phyloP scores from a whole-genome alignment of 2,888 invertebrate genomes.

The Nematopogon swammerdamellus region DNA sequence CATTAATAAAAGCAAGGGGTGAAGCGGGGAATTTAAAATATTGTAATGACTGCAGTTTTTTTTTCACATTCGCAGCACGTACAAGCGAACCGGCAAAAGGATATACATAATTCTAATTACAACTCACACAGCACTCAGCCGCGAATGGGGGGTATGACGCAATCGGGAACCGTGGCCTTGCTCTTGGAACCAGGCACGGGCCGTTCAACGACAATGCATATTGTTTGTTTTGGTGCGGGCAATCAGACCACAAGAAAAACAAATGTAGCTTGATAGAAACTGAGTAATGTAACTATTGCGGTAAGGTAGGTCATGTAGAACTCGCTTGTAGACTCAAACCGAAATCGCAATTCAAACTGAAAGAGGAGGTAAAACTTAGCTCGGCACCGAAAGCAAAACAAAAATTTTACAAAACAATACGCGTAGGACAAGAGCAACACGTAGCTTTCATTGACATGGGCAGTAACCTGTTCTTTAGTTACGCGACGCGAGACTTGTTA shows the following conservation, averaged over 20 bases:
- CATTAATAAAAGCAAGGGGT: constrained; percentile 12
- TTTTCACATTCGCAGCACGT: background rate
- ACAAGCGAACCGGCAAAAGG: background rate
- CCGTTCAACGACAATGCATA: too few relatives aligned
- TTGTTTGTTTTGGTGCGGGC: background rate
- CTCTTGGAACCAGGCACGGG: too few relatives aligned
- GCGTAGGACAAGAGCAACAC: too few relatives aligned
- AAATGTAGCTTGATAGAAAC: background rate
- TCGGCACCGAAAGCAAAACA: background rate
- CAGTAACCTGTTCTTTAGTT: background rate
- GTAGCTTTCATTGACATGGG: too few relatives aligned
- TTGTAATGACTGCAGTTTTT: constrained; percentile 10
- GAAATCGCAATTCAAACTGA: background rate
- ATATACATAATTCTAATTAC: background rate
- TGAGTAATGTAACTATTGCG: background rate
- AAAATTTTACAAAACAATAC: too few relatives aligned
- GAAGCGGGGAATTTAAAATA: constrained; percentile 13
- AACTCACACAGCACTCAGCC: too few relatives aligned
- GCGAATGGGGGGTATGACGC: too few relatives aligned
- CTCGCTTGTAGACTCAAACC: background rate
- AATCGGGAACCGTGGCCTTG: too few relatives aligned
- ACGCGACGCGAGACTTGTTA: background rate
- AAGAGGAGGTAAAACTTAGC: background rate
- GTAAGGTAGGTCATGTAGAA: background rate
- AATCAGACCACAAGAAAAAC: background rate